Conservation (phyloP, 2,888 invertebrate species). For the Apoda limacodes region DNA sequence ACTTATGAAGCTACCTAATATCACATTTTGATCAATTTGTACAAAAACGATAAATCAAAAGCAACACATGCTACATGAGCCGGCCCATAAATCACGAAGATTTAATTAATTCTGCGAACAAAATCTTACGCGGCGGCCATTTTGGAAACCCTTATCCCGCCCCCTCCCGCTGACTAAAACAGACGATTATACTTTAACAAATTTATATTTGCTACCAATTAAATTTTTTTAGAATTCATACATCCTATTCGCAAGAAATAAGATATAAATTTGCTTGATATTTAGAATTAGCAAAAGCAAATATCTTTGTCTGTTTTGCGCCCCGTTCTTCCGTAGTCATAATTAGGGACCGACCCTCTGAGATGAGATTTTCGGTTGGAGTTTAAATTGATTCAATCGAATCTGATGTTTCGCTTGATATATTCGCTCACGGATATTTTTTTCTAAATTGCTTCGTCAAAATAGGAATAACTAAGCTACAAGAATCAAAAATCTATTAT, state of each 20-base stretch:
- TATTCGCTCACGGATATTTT: too few species aligned
- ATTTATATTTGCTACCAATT: conserved; percentile 21
- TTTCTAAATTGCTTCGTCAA: too few species aligned
- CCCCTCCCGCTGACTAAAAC: conserved; percentile 48
- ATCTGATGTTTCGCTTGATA: conserved; percentile 52
- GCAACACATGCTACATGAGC: conserved; percentile 47
- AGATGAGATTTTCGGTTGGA: conserved; percentile 58
- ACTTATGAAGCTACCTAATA: conserved; percentile 27
- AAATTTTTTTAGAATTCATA: conserved; percentile 13
- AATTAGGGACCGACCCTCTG: conserved; percentile 63
- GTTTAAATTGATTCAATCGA: conserved; percentile 68
- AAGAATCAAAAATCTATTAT: too few species aligned
- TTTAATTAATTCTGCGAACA: conserved; percentile 66
- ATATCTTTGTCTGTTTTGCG: conserved; percentile 45
- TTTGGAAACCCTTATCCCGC: conserved; percentile 57
- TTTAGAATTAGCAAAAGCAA: conserved; percentile 23
- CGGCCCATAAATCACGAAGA: conserved; percentile 64
- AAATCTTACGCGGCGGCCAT: conserved; percentile 67
- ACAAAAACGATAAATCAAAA: conserved; percentile 56
- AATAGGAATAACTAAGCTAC: too few species aligned
- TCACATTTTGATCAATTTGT: conserved; percentile 40
- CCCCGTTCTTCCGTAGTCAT: conserved; percentile 58
- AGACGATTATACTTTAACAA: conserved; percentile 59
- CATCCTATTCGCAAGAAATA: conserved; percentile 19
- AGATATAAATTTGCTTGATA: conserved; percentile 20